A percentile compares a stretch with the other conserved stretches of the same genome.
These are phyloP conservation scores for Tetramorium parvispinum DNA, from an alignment of 1,140 invertebrate species.

Conservation along the genomic window DNA sequence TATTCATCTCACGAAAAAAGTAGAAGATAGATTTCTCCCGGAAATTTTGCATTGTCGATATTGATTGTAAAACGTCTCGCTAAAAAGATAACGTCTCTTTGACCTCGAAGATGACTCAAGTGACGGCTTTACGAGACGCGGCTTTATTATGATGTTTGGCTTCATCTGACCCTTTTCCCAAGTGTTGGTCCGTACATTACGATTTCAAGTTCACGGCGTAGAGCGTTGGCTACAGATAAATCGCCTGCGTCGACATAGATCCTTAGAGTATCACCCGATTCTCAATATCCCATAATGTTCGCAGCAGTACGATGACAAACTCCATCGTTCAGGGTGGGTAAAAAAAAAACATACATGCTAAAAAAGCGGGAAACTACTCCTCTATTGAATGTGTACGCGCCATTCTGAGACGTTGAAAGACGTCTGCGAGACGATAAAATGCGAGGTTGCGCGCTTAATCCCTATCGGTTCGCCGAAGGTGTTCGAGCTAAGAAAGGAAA, in stretches of 20 bases:
- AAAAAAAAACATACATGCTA: not conserved
- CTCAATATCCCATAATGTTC: slow-evolving; percentile 27
- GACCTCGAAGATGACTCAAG: not conserved
- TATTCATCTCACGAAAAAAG: not conserved
- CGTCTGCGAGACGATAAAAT: slow-evolving; percentile 13
- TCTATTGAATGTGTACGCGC: slow-evolving; percentile 47
- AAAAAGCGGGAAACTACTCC: slow-evolving; percentile 10
- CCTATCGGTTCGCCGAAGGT: not conserved
- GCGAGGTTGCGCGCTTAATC: slow-evolving; percentile 10
- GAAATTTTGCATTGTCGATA: not conserved
- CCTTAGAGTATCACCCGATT: slow-evolving; percentile 29
- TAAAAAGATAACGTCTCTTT: not conserved
- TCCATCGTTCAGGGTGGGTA: slow-evolving; percentile 27
- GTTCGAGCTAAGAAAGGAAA: not conserved
- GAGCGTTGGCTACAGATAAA: not conserved
- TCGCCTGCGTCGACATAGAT: not conserved
- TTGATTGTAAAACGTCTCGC: not conserved
- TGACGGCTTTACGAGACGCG: slow-evolving; percentile 52
- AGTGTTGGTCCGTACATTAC: slow-evolving; percentile 31
- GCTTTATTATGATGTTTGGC: slow-evolving; percentile 17
- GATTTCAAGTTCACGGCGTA: slow-evolving; percentile 17
- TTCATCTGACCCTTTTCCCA: slow-evolving; percentile 38
- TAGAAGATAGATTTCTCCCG: too few relatives aligned
- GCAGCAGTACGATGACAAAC: slow-evolving; percentile 43
- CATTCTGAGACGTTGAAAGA: not conserved